Percentiles rank a stretch among this genome's conserved stretches.
These are phyloP conservation scores for Ibycter americanus DNA, from an alignment of 2,797 vertebrate species.

Conservation along the genomic window DNA sequence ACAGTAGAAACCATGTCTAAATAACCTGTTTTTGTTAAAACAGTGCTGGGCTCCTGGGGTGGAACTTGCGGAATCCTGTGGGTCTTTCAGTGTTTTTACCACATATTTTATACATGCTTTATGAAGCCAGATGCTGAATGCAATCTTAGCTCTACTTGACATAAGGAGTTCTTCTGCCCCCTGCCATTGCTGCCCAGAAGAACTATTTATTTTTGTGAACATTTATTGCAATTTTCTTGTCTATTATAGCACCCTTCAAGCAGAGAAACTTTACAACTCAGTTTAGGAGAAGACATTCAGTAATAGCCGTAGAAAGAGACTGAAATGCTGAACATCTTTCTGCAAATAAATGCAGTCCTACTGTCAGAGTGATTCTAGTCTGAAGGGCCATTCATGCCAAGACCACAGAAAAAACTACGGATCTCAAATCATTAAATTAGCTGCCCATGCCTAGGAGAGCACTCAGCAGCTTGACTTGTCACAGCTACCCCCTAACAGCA, in stretches of 20 bases:
- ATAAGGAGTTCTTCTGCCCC: conserved; percentile 19
- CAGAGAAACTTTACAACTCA: background rate
- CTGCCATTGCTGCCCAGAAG: background rate
- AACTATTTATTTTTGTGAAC: background rate
- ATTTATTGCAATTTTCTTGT: background rate
- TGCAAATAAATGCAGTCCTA: background rate
- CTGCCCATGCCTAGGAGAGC: background rate
- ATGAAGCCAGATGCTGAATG: conserved; percentile 39
- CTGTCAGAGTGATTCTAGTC: background rate
- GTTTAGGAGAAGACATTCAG: background rate
- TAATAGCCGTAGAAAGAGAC: background rate
- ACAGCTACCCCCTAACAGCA: background rate
- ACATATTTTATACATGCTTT: background rate
- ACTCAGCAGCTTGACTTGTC: background rate
- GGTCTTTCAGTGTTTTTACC: background rate
- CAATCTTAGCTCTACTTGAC: conserved; percentile 15
- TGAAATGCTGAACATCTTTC: background rate
- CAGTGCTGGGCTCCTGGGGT: background rate
- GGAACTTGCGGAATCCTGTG: background rate
- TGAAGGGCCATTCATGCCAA: background rate
- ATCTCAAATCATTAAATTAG: background rate
- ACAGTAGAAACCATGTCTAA: background rate
- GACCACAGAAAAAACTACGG: background rate
- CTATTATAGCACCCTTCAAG: background rate
- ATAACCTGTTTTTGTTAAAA: conserved; percentile 18